Evolutionary conservation across 1,140 invertebrate genomes (phyloP), one percentile per base, ranked within the genome.

Genomic region (Calliphora vicina): DNA sequence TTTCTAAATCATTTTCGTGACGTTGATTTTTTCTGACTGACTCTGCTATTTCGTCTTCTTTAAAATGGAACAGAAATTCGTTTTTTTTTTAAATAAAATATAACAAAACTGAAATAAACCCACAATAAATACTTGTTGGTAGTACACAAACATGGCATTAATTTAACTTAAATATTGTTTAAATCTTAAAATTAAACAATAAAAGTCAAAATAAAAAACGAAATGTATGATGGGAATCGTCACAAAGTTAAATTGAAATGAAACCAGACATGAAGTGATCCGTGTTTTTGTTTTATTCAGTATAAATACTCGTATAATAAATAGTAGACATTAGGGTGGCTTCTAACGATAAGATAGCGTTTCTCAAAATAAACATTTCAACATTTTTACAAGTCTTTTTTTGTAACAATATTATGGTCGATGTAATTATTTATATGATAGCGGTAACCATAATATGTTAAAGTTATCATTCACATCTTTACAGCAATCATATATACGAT

Each of bases 101-200:
- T 13, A 12, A 17, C 50, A 17, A 57, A 57, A 57, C n/a, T 15
- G 6, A 10, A 35, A 57, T 13, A 67, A 67, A 25, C 61, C n/a
- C 20, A 67, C 61, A 67, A 10, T 67, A 23, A 67, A 67, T 8
- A 67, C 4, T 1, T 23, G 20, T 23, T 67, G 20, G 4, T 50
- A n/a, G 8, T 17, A 50, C 13, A 5, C 5, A 35, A 35, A 35
- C 35, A 35, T 35, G 1, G 61, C 5, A 20, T 67, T 67, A 25
- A 67, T 23, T 67, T 67, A 67, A 67, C 6, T 67, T 8, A 67
- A 20, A 23, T 67, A 23, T 67, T 4, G 20, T 67, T 57, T 23
- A 67, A 67, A 67, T 67, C 61, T 23, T 25, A 67, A 67, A 67
- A n/a, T 25, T 20, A 67, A 67, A 67, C 61, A 67, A 67, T 67